Evolutionary conservation across 2,888 invertebrate species (phyloP), one percentile per base, ranked within the genome.

Genomic region (Melanostoma mellinum): DNA sequence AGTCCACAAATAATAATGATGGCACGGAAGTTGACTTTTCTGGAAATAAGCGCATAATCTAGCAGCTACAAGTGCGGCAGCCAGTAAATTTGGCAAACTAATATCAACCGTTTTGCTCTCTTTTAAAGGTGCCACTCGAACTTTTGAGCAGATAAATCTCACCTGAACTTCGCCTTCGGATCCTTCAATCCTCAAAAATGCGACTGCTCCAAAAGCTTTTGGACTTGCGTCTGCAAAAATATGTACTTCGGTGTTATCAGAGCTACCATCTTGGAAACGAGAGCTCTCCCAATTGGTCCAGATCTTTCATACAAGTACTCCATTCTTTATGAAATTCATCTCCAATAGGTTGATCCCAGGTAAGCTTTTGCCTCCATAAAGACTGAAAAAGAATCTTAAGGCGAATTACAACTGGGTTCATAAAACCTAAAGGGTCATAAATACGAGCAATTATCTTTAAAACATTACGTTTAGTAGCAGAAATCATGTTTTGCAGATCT

Each of bases 181-280:
- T 32, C 6, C 44, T 8, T 9, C 35, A 32, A 32, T 44, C 9
- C 44, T 9, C 40, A 42, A 8, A 33, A 33, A 60, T 9, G 33
- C 42, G 9, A 58, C 58, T n/a, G 60, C 60, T 60, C 60, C 60
- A 33, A n/a, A 60, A 20, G 60, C 60, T 6, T 44, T 46, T 2
- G 30, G 38, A 40, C 56, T 40, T 32, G 38, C 56, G 40, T 56
- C 56, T 5, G 60, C 60, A 44, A 60, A 60, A 33, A 60, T 60
- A 44, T 44, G 9, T 6, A 58, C 6, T 6, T 60, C 33, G 30
- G 9, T 32, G 3, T 32, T 20, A 6, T 44, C 44, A 9, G 60
- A 6, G 6, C 10, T 50, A 30, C 40, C 20, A 20, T 20, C 20
- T 20, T 20, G 20, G 20, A 20, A 20, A 20, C 20, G 36, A 53